These are phyloP conservation scores for Corydoras maculifer DNA, from an alignment of 2,113 vertebrate species.

Conservation along the genomic window DNA sequence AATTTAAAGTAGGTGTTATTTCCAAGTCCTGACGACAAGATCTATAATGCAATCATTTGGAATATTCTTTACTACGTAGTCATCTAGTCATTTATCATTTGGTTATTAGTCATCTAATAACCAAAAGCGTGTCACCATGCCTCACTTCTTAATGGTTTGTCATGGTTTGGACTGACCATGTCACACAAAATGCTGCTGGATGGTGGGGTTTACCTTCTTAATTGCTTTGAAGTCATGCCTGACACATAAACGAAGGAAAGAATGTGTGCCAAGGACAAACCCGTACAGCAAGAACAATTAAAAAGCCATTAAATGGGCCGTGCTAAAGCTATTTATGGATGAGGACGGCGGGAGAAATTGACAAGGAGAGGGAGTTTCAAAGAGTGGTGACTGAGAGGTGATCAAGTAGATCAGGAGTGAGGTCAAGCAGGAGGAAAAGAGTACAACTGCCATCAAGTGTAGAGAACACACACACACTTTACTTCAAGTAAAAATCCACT, in stretches of 20 bases:
- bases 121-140: neutral
- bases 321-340: slow-evolving; percentile 61
- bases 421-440: neutral
- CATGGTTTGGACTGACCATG: slow-evolving; percentile 2
- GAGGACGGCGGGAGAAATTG: slow-evolving; percentile 8
- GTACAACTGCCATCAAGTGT: neutral
- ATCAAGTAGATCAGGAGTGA: slow-evolving; percentile 14
- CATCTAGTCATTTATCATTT: too few species aligned
- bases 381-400: neutral
- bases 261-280: slow-evolving; percentile 61
- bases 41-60: too few species aligned
- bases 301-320: slow-evolving; percentile 64
- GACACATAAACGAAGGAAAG: slow-evolving; percentile 63
- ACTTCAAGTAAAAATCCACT: too few species aligned
- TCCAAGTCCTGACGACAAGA: too few species aligned
- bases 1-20: too few species aligned
- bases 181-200: neutral
- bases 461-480: neutral
- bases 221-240: slow-evolving; percentile 52
- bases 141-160: neutral
- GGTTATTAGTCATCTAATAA: too few species aligned
- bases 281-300: slow-evolving; percentile 61
- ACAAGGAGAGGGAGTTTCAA: slow-evolving; percentile 11
- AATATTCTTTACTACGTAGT: too few species aligned
- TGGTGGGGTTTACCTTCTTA: slow-evolving; percentile 14